Conservation (phyloP, 2,888 invertebrate genomes). For the Pardosa pseudoannulata region DNA sequence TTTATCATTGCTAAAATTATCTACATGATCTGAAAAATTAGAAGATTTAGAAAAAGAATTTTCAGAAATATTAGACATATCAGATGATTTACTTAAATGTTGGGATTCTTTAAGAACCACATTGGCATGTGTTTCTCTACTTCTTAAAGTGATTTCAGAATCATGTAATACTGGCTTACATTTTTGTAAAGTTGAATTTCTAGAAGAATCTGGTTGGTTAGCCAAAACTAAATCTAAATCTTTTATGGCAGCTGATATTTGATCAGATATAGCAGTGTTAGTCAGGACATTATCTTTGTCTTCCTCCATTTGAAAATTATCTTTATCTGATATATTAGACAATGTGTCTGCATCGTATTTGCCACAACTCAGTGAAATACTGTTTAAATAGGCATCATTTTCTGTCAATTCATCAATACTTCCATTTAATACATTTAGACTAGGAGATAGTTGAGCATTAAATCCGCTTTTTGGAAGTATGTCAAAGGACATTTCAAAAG, state of each 20-base stretch:
- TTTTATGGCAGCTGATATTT: slow-evolving; percentile 55
- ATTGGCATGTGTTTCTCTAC: background rate
- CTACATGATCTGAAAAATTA: background rate
- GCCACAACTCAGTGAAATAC: slow-evolving; percentile 31
- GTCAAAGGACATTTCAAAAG: slow-evolving; percentile 55
- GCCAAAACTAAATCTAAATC: slow-evolving; percentile 61
- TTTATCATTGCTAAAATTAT: background rate
- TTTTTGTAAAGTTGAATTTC: slow-evolving; percentile 6
- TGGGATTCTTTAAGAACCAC: background rate
- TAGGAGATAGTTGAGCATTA: slow-evolving; percentile 76
- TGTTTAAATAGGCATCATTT: slow-evolving; percentile 30
- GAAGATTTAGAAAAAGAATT: slow-evolving; percentile 4
- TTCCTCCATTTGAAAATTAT: slow-evolving; percentile 22
- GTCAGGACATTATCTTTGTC: background rate
- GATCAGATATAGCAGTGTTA: slow-evolving; percentile 11
- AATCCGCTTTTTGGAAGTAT: slow-evolving; percentile 63
- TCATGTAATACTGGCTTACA: background rate
- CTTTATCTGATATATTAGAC: slow-evolving; percentile 30
- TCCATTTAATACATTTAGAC: slow-evolving; percentile 83
- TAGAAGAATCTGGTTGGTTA: slow-evolving; percentile 5
- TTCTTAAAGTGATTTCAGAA: background rate
- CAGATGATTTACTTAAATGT: slow-evolving; percentile 4
- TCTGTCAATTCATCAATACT: slow-evolving; percentile 81
- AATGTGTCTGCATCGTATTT: slow-evolving; percentile 21
- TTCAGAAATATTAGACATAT: slow-evolving; percentile 10